Percentiles rank a stretch among this genome's conserved stretches.
Conservation (phyloP, 2,797 vertebrate species). For the Peromyscus attwateri region DNA sequence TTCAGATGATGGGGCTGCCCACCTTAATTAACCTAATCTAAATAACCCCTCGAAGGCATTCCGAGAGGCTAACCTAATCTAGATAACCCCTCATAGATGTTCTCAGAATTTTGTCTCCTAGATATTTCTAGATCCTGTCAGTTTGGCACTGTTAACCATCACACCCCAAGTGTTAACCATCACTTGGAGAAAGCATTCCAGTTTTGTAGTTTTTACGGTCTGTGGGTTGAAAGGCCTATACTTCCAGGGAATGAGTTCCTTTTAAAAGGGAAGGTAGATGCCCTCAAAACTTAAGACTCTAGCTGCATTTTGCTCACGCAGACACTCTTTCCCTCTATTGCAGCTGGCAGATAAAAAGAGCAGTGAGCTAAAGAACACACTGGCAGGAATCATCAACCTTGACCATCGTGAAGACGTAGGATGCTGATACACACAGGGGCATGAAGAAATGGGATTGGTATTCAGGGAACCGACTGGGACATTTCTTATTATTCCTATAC, state of each 20-base stretch:
- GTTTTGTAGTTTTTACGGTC: not conserved
- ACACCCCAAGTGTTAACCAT: not conserved
- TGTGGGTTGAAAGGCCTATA: not conserved
- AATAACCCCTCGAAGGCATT: no score
- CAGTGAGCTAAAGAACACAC: not conserved
- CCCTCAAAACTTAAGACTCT: slow-evolving; percentile 23
- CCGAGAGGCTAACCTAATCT: not conserved
- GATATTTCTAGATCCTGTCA: not conserved
- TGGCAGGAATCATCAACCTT: not conserved
- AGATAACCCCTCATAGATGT: not conserved
- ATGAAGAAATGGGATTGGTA: not conserved
- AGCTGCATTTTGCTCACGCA: not conserved
- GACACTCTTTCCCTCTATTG: not conserved
- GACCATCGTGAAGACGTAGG: not conserved
- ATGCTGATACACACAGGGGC: not conserved
- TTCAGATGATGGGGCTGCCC: not conserved
- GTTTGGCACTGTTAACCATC: no score
- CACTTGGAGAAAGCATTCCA: slow-evolving; percentile 1
- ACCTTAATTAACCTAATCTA: not conserved
- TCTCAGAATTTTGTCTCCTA: not conserved
- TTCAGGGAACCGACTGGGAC: not conserved
- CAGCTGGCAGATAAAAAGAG: not conserved
- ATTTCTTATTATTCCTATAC: slow-evolving; percentile 12
- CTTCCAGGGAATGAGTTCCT: not conserved
- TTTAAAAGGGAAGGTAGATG: not conserved